Percentiles rank a stretch among this genome's conserved stretches.
These are phyloP conservation scores for Malthinus flaveolus DNA, from an alignment of 2,888 invertebrate species.

Conservation along the genomic window DNA sequence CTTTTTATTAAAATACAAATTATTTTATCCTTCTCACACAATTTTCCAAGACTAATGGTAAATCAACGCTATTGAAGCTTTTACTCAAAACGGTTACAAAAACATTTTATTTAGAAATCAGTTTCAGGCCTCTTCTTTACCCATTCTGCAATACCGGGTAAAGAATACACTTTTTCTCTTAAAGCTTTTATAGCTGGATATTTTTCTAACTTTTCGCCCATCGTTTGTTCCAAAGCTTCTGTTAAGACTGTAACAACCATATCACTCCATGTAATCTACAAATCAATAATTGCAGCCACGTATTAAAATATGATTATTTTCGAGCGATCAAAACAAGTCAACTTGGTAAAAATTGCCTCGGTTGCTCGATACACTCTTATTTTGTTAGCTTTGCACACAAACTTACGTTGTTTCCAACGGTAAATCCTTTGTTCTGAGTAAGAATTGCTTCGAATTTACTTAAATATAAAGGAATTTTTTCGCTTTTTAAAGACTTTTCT, in stretches of 20 bases:
- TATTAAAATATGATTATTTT: neutral
- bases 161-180: constrained; percentile 57
- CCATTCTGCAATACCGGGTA: constrained; percentile 66
- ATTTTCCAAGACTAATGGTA: too few relatives aligned
- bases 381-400: too few relatives aligned
- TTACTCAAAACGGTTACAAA: too few relatives aligned
- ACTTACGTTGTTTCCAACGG: neutral
- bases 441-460: neutral
- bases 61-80: too few relatives aligned
- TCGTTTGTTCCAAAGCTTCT: constrained; percentile 64
- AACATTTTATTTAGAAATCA: constrained; percentile 25
- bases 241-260: constrained; percentile 44
- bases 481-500: neutral
- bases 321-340: too few relatives aligned
- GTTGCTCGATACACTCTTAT: too few relatives aligned
- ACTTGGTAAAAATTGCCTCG: too few relatives aligned
- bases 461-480: neutral
- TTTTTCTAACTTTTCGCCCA: constrained; percentile 60
- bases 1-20: too few relatives aligned
- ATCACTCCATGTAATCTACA: neutral
- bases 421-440: neutral
- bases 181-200: constrained; percentile 61
- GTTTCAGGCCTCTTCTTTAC: constrained; percentile 60
- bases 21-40: too few relatives aligned
- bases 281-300: neutral